phyloP scores from a whole-genome alignment of 2,113 vertebrate genomes.

The Acrocephalus kingi region DNA sequence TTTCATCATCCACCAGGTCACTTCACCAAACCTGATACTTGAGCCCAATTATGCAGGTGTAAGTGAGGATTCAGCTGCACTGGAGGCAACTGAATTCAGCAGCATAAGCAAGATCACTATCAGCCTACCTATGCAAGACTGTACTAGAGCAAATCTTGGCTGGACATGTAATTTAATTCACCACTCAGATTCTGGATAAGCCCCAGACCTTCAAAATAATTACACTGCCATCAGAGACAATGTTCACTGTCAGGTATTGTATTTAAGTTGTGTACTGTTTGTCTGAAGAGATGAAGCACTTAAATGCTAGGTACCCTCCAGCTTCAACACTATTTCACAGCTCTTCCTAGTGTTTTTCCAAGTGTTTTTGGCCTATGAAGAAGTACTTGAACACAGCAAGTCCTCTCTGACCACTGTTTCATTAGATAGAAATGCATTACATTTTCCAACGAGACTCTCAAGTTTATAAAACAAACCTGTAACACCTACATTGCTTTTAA shows the following conservation, averaged over 20 bases:
- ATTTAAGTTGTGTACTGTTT: background rate
- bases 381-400: background rate
- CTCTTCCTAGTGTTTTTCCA: background rate
- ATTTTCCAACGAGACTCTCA: background rate
- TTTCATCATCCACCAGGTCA: background rate
- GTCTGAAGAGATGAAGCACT: background rate
- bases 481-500: background rate
- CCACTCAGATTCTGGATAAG: background rate
- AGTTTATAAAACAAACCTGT: background rate
- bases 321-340: background rate
- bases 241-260: background rate
- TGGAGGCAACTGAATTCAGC: background rate
- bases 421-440: background rate
- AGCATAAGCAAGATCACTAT: background rate
- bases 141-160: background rate
- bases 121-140: constrained; percentile 5
- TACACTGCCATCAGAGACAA: background rate
- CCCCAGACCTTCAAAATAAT: background rate
- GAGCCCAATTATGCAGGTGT: background rate
- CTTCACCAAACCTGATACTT: background rate
- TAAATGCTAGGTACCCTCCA: background rate
- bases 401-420: background rate
- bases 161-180: background rate
- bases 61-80: background rate
- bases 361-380: background rate